These are phyloP conservation scores for Threskiornis aethiopicus DNA, from an alignment of 2,797 vertebrate species.

Conservation along the genomic window DNA sequence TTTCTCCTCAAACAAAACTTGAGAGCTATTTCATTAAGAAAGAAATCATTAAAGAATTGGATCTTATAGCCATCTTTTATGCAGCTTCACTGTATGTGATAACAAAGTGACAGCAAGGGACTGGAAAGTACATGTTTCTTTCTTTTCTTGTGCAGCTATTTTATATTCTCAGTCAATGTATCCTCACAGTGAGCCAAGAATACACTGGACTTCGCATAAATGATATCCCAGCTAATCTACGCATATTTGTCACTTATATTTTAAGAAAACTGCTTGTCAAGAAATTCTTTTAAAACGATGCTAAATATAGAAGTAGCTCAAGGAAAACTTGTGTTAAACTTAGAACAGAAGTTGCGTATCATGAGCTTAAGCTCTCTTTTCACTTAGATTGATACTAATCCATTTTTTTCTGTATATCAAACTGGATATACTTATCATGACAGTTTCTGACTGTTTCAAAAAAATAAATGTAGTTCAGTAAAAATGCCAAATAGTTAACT, in stretches of 20 bases:
- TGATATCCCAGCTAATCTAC: background rate
- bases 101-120: slow-evolving; percentile 2
- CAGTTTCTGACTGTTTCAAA: background rate
- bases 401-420: background rate
- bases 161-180: background rate
- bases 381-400: background rate
- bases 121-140: background rate
- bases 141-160: background rate
- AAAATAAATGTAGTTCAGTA: background rate
- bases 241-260: background rate
- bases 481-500: background rate
- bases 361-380: background rate
- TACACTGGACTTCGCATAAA: background rate
- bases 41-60: slow-evolving; percentile 11
- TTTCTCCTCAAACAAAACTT: slow-evolving; percentile 28
- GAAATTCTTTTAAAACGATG: background rate
- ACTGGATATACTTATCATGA: background rate
- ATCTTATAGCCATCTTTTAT: background rate
- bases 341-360: background rate
- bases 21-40: slow-evolving; percentile 30
- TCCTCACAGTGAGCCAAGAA: background rate
- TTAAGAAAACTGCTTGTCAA: background rate
- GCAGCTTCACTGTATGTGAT: background rate
- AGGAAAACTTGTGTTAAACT: background rate
- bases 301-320: background rate